Evolutionary conservation across 2,113 vertebrate genomes (phyloP), one percentile per base, ranked within the genome.

Genomic region (Romanogobio albipinnatus): DNA sequence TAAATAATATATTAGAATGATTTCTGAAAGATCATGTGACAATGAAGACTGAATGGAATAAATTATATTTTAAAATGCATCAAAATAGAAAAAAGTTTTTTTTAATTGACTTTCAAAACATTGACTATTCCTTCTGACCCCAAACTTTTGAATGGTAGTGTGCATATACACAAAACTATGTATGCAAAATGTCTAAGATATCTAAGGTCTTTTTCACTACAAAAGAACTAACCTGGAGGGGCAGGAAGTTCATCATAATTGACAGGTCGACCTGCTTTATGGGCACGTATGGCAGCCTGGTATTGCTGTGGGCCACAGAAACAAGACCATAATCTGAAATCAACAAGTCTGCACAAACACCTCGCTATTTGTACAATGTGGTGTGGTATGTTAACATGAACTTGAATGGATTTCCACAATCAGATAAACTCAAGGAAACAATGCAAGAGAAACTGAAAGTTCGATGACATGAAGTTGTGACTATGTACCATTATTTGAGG

Each of bases 171-270:
- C 11, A 74, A 14, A 49, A 47, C n/a, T 5, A 70, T 22, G 53
- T 39, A 24, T 45, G 19, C 9, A 76, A n/a, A 24, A 24, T 13
- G 11, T 24, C 8, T 56, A 56, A 33, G 5, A 56, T 56, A 19
- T 53, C 14, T 45, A 51, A 51, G 15, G 51, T 73, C 5, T 47
- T 73, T 74, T 64, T 19, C 4, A 26, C 4, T 1, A 39, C 3
- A 81, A 33, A 66, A 49, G 43, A 66, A 39, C 94, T 93, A 90
- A 98, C 98, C 97, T 75, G 97, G 98, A 15, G 98, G 98, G 86
- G 96, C 94, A 9, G 98, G 98, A 24, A 99, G 92, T 89, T 98
- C 97, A 0, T 96, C 94, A 88, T 97, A 97, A 92, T 96, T 94
- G 43, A 98, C 95, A 11, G 94, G 89, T 90, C 93, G 95, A 49